phyloP scores from a whole-genome alignment of 2,113 vertebrate species.

The Puntigrus tetrazona region DNA sequence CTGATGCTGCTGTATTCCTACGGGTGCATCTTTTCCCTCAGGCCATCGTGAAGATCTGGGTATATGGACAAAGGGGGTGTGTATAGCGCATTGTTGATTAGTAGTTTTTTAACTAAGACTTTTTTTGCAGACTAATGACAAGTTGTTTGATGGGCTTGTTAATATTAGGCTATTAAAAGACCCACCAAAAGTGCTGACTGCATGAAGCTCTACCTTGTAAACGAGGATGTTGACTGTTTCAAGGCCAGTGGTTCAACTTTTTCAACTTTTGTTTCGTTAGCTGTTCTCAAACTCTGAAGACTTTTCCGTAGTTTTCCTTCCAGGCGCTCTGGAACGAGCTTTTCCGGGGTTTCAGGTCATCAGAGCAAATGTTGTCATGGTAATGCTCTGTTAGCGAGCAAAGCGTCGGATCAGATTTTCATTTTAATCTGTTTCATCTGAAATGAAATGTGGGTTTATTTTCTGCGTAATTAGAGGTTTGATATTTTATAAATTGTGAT shows the following conservation, averaged over 20 bases:
- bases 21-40: background rate
- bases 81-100: slow-evolving; percentile 23
- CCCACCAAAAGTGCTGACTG: slow-evolving; percentile 24
- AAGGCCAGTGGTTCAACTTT: slow-evolving; percentile 19
- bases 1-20: slow-evolving; percentile 47
- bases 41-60: slow-evolving; percentile 31
- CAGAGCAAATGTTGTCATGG: slow-evolving; percentile 7
- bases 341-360: background rate
- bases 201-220: slow-evolving; percentile 13
- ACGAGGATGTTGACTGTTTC: slow-evolving; percentile 2
- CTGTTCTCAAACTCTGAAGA: slow-evolving; percentile 41
- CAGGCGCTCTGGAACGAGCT: background rate
- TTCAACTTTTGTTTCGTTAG: slow-evolving; percentile 32
- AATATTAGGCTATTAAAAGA: slow-evolving; percentile 22
- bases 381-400: background rate
- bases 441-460: slow-evolving; percentile 5
- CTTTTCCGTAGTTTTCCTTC: slow-evolving; percentile 1
- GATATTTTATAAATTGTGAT: background rate
- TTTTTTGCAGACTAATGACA: slow-evolving; percentile 37
- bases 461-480: background rate
- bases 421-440: background rate
- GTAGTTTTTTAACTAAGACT: slow-evolving; percentile 42
- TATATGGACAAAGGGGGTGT: slow-evolving; percentile 35
- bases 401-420: background rate
- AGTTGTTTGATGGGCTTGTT: slow-evolving; percentile 19